These are phyloP conservation scores for Chamaea fasciata DNA, from an alignment of 2,113 vertebrate species.

Conservation along the genomic window DNA sequence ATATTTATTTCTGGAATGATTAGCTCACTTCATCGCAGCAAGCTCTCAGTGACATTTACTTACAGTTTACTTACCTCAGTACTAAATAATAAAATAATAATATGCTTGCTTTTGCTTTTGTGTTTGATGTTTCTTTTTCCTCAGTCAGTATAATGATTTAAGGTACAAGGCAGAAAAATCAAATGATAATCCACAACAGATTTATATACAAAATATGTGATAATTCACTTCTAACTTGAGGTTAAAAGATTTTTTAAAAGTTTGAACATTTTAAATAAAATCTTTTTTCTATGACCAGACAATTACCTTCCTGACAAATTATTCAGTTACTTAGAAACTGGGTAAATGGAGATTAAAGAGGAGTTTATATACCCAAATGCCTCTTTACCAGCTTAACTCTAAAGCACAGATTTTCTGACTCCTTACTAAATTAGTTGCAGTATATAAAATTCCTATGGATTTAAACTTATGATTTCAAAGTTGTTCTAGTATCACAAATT, in stretches of 20 bases:
- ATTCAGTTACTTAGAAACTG: not conserved
- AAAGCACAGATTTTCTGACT: not conserved
- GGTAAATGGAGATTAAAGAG: not conserved
- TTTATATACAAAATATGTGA: not conserved
- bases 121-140: not conserved
- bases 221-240: not conserved
- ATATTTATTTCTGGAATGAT: not conserved
- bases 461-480: not conserved
- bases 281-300: not conserved
- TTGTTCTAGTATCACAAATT: not conserved
- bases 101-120: not conserved
- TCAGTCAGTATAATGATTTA: not conserved
- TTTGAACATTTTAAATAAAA: not conserved
- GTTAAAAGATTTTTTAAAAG: not conserved
- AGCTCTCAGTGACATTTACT: not conserved
- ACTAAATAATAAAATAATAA: not conserved
- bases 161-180: not conserved
- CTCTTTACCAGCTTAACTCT: not conserved
- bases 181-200: not conserved
- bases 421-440: not conserved
- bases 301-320: not conserved
- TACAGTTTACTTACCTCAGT: not conserved
- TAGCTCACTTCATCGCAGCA: not conserved
- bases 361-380: not conserved
- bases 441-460: not conserved